Base-by-base conservation (phyloP, 1,140 invertebrate species). In the Drosophila trapezifrons region DNA sequence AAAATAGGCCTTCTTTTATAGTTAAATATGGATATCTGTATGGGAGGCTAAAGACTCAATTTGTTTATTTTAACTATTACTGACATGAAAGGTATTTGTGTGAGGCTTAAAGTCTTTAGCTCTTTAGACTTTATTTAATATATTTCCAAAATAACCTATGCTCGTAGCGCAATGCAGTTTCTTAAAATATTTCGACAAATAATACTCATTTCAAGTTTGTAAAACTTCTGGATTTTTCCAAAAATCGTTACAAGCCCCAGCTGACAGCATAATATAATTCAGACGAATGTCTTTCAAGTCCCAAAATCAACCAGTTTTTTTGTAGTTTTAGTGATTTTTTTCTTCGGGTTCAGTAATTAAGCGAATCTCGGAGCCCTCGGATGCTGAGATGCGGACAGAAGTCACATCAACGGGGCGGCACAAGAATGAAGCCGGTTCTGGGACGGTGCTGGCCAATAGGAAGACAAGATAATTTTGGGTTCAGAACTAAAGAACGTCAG, bases 341-440 rank as follows among this genome's bases (percentile, higher is more conserved):
- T 9, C 12, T 13, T 38, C 15, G 42, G 65, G 70, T 78, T 46
- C 63, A 69, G 66, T 35, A 89, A 87, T 89, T 87, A 89, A 72
- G 76, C 46, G 69, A 62, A 89, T 69, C 74, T 54, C 56, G n/a
- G 29, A 37, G 37, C 29, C 40, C 20, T 37, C 13, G 42, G 76
- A 80, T 66, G 67, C 69, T 59, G 65, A 69, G 77, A 51, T 66
- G 84, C 55, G 75, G 84, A 83, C 69, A 89, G 76, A 80, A 89
- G 80, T 89, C 83, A 87, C 22, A 46, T 38, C 43, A 72, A 63
- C 46, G 64, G n/a, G 17, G 32, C 25, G 35, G 32, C n/a, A 3
- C 22, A 27, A 8, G 12, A 37, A 35, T 29, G 17, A 51, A 52
- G 42, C 51, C 64, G 22, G 42, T 60, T 62, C 32, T 51, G 47